These are phyloP conservation scores for Iguana delicatissima DNA, from an alignment of 2,797 vertebrate species.

Conservation along the genomic window DNA sequence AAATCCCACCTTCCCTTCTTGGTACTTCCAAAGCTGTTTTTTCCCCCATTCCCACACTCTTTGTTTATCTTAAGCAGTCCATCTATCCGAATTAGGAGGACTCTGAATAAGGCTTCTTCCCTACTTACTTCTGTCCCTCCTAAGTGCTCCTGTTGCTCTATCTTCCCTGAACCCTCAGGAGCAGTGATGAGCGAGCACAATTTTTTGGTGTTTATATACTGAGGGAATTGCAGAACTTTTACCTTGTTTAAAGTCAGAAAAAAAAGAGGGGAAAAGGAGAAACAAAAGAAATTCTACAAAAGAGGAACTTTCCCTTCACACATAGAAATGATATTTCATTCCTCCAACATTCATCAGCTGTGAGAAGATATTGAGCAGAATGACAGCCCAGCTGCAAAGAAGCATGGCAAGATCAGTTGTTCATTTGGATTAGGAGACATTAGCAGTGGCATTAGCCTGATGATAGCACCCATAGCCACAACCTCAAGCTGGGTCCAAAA, in stretches of 20 bases:
- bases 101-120: background rate
- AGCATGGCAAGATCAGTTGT: background rate
- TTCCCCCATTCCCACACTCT: background rate
- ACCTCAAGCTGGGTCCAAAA: no score
- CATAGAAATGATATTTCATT: background rate
- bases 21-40: background rate
- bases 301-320: background rate
- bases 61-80: background rate
- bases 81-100: background rate
- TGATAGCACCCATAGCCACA: no score
- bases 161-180: background rate
- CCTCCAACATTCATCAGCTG: background rate
- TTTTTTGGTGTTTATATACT: conserved; percentile 24
- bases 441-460: no score
- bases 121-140: conserved; percentile 22
- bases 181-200: conserved; percentile 9
- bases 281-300: conserved; percentile 7
- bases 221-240: conserved; percentile 18
- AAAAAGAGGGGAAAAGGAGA: background rate
- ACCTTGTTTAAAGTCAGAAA: conserved; percentile 6
- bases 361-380: background rate
- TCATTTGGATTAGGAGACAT: background rate
- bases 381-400: background rate
- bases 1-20: background rate
- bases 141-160: background rate